Evolutionary conservation across 2,797 vertebrate genomes (phyloP), one percentile per base, ranked within the genome.

Genomic region (Margarornis squamiger): DNA sequence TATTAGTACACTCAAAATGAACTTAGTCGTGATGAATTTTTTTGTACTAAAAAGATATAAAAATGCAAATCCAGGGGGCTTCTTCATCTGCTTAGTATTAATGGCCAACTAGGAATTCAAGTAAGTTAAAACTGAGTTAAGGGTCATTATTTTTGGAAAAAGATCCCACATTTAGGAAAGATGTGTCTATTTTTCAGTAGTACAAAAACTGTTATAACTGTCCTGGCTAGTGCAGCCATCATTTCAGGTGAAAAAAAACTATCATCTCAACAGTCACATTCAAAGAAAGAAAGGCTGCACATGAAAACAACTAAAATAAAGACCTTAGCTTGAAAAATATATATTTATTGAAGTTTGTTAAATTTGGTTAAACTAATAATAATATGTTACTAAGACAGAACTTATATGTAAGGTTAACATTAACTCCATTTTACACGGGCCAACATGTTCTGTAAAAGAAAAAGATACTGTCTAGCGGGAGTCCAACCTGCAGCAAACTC

Each of bases 11-110:
- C 74, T 91, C 59, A 80, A 88, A 94, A 68, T 57, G 3, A 88
- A 84, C 49, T 85, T 71, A 32, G 49, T 89, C 48, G 39, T 10
- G 34, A 87, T 39, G 22, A 68, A 2, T 16, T 52, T 67, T 74
- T 95, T 92, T 59, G 54, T 75, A 29, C 55, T 79, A 68, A 90
- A 92, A 80, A 29, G 7, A 48, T 36, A 78, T 70, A 73, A 93
- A 94, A 95, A 87, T 77, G 93, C 77, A 95, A 95, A 93, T 95
- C 80, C 55, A 63, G 55, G 70, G 49, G 55, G 32, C 83, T 92
- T 87, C 63, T 76, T 89, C 32, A 32, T 52, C 45, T 94, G 6
- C 63, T 92, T 92, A 77, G 61, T 46, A 67, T 88, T 89, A 92
- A 48, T 58, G 49, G 45, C 81, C 77, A 80, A 30, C 48, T 76